phyloP scores from a whole-genome alignment of 2,113 vertebrate genomes.

The Lasiurus borealis region DNA sequence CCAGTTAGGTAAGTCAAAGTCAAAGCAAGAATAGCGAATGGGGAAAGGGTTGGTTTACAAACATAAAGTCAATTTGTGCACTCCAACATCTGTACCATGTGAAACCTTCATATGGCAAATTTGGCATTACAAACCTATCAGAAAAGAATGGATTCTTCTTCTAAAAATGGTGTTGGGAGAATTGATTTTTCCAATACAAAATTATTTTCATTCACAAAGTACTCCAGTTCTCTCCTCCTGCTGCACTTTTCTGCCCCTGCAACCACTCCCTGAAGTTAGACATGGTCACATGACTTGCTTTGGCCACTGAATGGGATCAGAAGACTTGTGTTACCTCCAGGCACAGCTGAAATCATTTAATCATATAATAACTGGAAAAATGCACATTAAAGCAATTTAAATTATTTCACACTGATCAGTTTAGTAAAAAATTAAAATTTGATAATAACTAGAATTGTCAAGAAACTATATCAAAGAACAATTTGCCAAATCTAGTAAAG shows the following conservation, averaged over 20 bases:
- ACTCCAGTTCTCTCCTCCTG: background rate
- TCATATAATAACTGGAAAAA: background rate
- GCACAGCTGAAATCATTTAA: background rate
- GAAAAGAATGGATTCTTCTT: background rate
- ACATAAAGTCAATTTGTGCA: background rate
- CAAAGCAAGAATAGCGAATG: background rate
- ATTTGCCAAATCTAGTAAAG: background rate
- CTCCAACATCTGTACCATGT: background rate
- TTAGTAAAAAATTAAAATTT: background rate
- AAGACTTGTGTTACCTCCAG: background rate
- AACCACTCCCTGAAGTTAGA: background rate
- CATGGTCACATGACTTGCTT: background rate
- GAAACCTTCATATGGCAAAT: background rate
- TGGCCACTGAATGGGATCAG: background rate
- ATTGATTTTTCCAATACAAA: background rate
- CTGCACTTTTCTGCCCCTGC: background rate
- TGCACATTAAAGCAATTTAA: too few relatives aligned
- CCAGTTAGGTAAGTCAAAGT: background rate
- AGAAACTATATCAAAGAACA: background rate
- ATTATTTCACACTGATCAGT: background rate
- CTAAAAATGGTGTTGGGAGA: background rate
- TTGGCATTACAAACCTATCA: background rate
- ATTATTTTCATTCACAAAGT: background rate
- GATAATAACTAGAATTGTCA: background rate
- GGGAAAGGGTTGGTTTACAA: too few relatives aligned